Evolutionary conservation across 2,797 vertebrate genomes (phyloP).

Genomic region (Sparus aurata): DNA sequence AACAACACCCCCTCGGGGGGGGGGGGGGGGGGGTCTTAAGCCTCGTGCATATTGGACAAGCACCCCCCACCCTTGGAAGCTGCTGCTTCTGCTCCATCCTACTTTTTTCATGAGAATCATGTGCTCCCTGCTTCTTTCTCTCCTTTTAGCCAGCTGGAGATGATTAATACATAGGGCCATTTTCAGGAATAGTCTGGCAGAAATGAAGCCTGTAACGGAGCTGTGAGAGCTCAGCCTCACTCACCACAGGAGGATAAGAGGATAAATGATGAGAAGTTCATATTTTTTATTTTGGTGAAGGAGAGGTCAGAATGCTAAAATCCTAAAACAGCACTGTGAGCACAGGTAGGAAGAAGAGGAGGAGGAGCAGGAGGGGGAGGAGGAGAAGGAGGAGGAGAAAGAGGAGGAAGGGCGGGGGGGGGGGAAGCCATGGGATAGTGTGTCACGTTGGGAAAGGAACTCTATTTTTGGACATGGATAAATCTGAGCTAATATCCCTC

Average conservation of each 20-base stretch:
- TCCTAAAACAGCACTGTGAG: slow-evolving; percentile 34
- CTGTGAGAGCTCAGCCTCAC: slow-evolving; percentile 40
- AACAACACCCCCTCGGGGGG: slow-evolving; percentile 40
- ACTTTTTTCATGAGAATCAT: slow-evolving; percentile 4
- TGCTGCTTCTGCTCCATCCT: slow-evolving; percentile 15
- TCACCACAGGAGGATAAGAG: slow-evolving; percentile 39
- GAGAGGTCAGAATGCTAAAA: slow-evolving; percentile 43
- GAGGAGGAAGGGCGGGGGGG: too few relatives aligned
- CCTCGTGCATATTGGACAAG: slow-evolving; percentile 55
- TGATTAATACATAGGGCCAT: slow-evolving; percentile 74
- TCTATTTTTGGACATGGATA: slow-evolving; percentile 63
- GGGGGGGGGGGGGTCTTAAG: slow-evolving; percentile 40
- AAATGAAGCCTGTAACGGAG: slow-evolving; percentile 61
- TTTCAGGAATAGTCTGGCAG: slow-evolving; percentile 64
- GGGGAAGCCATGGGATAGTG: slow-evolving; percentile 37
- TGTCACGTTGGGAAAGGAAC: slow-evolving; percentile 60
- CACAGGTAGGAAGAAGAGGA: not conserved
- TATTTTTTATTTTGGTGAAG: not conserved
- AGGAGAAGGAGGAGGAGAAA: too few relatives aligned
- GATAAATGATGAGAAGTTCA: slow-evolving; percentile 13
- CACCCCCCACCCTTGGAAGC: not conserved
- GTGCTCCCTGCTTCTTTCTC: slow-evolving; percentile 30
- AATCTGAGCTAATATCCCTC: slow-evolving; percentile 51
- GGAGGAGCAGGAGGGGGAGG: too few relatives aligned
- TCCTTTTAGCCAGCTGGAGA: slow-evolving; percentile 47